These are phyloP conservation scores for Pseudomyrmex concolor DNA, from an alignment of 1,140 invertebrate genomes.

Conservation along the genomic window DNA sequence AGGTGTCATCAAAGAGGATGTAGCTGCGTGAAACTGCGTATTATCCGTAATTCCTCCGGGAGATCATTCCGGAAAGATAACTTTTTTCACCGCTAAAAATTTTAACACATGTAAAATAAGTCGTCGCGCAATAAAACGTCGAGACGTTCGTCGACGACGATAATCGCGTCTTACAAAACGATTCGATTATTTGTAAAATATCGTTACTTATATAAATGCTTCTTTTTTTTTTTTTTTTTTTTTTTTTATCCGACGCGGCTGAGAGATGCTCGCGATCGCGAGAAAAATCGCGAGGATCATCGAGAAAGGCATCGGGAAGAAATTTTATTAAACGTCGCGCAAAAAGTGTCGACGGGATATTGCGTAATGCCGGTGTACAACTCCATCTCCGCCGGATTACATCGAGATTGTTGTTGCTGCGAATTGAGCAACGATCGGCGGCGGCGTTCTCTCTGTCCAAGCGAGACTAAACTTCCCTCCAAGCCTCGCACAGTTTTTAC, in stretches of 20 bases:
- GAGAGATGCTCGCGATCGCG: background rate
- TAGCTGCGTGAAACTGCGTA: constrained; percentile 22
- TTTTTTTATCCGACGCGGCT: too few species aligned
- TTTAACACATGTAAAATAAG: too few species aligned
- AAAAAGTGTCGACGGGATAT: constrained; percentile 16
- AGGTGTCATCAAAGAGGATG: constrained; percentile 58
- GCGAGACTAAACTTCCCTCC: constrained; percentile 52
- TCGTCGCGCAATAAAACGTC: too few species aligned
- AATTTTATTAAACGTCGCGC: constrained; percentile 33
- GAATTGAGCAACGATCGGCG: constrained; percentile 47
- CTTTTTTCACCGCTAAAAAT: too few species aligned
- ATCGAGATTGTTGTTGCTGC: constrained; percentile 19
- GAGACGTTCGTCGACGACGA: too few species aligned
- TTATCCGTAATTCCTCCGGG: constrained; percentile 26
- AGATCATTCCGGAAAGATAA: too few species aligned
- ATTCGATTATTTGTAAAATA: too few species aligned
- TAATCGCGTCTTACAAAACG: too few species aligned
- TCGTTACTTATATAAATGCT: too few species aligned
- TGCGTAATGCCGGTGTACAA: constrained; percentile 27
- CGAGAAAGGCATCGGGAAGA: background rate
- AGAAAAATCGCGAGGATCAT: constrained; percentile 8
- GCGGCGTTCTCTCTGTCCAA: constrained; percentile 22
- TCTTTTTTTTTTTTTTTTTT: background rate
- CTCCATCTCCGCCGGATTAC: constrained; percentile 16
- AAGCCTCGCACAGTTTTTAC: constrained; percentile 23